Base-by-base conservation (phyloP, 1,140 invertebrate genomes). In the Cotesia vestalis region DNA sequence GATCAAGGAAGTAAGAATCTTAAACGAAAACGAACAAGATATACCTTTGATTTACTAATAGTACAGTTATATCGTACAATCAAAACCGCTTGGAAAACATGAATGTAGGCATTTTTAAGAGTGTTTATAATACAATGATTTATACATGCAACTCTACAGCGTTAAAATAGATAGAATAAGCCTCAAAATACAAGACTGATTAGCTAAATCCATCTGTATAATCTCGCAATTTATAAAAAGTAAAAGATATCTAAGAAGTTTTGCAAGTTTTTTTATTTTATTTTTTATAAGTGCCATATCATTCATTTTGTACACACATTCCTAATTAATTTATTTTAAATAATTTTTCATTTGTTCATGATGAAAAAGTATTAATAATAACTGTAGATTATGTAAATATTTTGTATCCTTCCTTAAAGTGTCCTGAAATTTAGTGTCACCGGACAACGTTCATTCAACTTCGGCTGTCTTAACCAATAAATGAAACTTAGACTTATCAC, bases 111-210 rank as follows among this genome's bases (percentile, higher is more conserved):
- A 38, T 67, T 52, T 11, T 51, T 38, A 60, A 34, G 20, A 46
- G 4, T 55, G 4, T 55, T 55, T 55, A 34, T 20, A 60, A 68
- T 53, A 27, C 35, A 20, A 53, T 55, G 61, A 67, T 78, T 27
- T 27, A 77, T 78, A 78, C 75, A 77, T 75, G 75, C 77, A 78
- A 80, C 76, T 77, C 79, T 81, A 83, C 80, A 81, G 76, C 81
- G 78, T 81, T 81, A 77, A 81, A 81, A 76, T 86, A 85, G 77
- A 86, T 78, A 83, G 83, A 85, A 86, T 78, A 82, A 86, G 84
- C 85, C 85, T 86, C 83, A 83, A 55, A 86, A 85, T 82, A 85
- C 80, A 86, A 86, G 85, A 86, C 85, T 86, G 85, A 86, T 85
- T 86, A 86, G 85, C 83, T 86, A 85, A 85, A 84, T 81, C 81